phyloP scores from a whole-genome alignment of 2,113 vertebrate species.

The Podarcis cretensis region DNA sequence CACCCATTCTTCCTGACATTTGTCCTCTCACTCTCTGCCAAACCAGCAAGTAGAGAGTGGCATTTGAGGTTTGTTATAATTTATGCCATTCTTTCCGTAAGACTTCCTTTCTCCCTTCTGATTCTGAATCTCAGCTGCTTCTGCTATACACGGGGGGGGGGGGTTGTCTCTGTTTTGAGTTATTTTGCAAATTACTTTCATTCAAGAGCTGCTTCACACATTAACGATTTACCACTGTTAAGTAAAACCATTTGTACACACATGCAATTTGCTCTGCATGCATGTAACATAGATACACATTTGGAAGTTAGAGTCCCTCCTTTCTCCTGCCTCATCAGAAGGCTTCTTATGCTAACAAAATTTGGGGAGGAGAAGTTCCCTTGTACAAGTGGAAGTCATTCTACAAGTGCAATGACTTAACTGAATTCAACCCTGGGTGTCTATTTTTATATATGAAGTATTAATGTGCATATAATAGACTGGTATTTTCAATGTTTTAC shows the following conservation, averaged over 20 bases:
- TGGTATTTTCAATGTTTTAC: neutral
- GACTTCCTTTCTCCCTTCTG: neutral
- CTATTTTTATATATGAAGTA: no score
- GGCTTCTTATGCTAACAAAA: neutral
- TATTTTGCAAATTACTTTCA: neutral
- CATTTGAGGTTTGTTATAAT: neutral
- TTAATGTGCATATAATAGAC: no score
- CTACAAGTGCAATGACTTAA: no score
- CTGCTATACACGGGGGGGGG: neutral
- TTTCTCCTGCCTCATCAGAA: neutral
- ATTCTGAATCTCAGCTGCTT: neutral
- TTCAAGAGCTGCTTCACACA: neutral
- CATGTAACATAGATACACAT: neutral
- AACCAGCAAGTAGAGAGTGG: neutral
- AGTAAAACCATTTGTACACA: neutral
- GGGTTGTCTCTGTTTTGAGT: neutral
- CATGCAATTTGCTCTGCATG: neutral
- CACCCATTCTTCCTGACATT: neutral
- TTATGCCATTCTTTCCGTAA: neutral
- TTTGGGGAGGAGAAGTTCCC: no score
- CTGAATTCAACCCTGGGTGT: no score
- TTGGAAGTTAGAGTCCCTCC: neutral
- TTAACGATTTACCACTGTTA: neutral
- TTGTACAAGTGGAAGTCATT: no score
- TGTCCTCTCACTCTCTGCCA: neutral